Evolutionary conservation across 1,140 invertebrate genomes (phyloP), one percentile per base, ranked within the genome.

Genomic region (Charaxes varanes): DNA sequence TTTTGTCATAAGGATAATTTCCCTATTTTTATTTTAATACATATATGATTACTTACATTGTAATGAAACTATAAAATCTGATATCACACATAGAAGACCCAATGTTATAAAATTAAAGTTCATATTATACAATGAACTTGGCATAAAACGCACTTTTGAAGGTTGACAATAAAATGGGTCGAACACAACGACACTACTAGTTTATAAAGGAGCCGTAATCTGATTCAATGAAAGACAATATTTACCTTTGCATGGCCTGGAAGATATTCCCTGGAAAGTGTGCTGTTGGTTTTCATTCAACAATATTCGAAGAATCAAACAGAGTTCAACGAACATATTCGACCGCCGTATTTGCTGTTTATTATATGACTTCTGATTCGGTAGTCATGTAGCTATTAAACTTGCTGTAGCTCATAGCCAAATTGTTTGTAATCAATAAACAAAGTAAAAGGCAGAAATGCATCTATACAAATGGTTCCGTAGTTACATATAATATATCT

Each of bases 231-330:
- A 53, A 62, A 44, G 43, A 43, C 12, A 41, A 26, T 60, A 36
- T 60, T 60, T 63, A 60, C 46, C 44, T 52, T 38, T 23, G 31
- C 47, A 53, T 17, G 41, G 28, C 26, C 43, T 18, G 46, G 54
- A 24, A 36, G 44, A 28, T 41, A 46, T 18, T 44, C 36, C 31
- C 17, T 41, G 48, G 42, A 44, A 52, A 31, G 34, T 27, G 24
- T 47, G 34, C 21, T 51, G 53, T 54, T 57, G 50, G 11, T 47
- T 46, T 42, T 49, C 47, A 52, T 57, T 60, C 23, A 54, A 44
- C 7, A 37, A 26, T 17, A 62, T 60, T 52, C 60, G 41, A 21
- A 57, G 45, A 47, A 63, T 30, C 17, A 60, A 43, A 47, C 57
- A 62, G 32, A 48, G 31, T 40, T 59, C 46, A 6, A 50, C 27